Evolutionary conservation across 2,113 vertebrate genomes (phyloP).

Genomic region (Myotis brandtii): DNA sequence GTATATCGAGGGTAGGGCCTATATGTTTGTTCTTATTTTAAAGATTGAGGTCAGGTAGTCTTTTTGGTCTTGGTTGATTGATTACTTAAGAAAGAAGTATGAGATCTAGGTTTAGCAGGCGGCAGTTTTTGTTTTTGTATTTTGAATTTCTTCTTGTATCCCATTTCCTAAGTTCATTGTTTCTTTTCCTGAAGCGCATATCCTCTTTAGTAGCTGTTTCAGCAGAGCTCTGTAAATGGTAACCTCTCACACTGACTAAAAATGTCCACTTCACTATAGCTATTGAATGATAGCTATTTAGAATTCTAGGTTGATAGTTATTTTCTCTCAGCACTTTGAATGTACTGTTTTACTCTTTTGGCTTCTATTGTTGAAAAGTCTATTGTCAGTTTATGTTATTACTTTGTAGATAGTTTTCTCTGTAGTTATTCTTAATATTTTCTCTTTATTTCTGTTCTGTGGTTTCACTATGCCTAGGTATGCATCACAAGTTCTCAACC

Average conservation of each 20-base stretch:
- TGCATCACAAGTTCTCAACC: neutral
- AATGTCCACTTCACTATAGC: neutral
- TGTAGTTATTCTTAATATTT: neutral
- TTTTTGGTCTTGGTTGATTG: neutral
- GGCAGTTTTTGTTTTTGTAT: neutral
- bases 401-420: neutral
- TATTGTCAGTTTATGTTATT: neutral
- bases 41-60: neutral
- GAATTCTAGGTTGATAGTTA: neutral
- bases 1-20: neutral
- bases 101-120: neutral
- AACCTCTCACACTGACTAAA: neutral
- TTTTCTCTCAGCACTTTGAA: neutral
- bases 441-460: slow-evolving; percentile 7
- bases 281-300: neutral
- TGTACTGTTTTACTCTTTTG: neutral
- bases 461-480: neutral
- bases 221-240: neutral
- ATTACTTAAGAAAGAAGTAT: slow-evolving; percentile 17
- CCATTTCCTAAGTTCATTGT: neutral
- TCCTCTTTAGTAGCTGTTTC: neutral
- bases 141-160: neutral
- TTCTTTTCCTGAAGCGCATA: neutral
- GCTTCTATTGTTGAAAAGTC: slow-evolving; percentile 8
- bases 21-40: slow-evolving; percentile 15